A percentile compares a stretch with the other conserved stretches of the same genome.
Evolutionary conservation across 2,888 invertebrate genomes (phyloP).

Genomic region (Lacanobia oleracea): DNA sequence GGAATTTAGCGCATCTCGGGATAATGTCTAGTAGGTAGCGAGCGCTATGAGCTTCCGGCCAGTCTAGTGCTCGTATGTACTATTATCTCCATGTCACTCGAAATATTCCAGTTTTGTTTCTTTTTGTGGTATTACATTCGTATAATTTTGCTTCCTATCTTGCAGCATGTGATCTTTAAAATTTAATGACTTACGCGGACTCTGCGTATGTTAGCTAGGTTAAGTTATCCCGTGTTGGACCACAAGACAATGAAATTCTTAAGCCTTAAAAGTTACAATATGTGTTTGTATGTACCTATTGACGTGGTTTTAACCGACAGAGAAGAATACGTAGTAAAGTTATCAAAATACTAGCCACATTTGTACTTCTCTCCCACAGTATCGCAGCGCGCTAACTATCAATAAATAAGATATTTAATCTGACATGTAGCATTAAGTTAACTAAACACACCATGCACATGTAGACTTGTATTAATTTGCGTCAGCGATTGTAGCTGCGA

Average conservation of each 20-base stretch:
- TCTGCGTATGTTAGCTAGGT: too few species aligned
- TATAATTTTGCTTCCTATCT: neutral
- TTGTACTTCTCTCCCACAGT: neutral
- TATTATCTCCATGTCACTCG: neutral
- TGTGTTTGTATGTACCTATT: neutral
- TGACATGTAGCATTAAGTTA: conserved; percentile 16
- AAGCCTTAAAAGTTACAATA: neutral
- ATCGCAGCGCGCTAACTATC: neutral
- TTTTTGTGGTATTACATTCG: neutral
- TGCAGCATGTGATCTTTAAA: neutral
- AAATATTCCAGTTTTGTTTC: neutral
- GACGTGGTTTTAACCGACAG: neutral
- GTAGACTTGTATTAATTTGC: conserved; percentile 19
- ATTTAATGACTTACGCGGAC: neutral
- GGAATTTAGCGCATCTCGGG: neutral
- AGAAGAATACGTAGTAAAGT: neutral
- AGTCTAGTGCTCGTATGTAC: neutral
- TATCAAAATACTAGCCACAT: neutral
- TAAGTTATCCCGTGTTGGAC: neutral
- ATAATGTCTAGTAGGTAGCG: neutral
- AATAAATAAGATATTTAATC: conserved; percentile 35
- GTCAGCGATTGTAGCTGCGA: conserved; percentile 7
- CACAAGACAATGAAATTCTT: neutral
- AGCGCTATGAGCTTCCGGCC: neutral
- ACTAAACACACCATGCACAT: conserved; percentile 9